These are phyloP conservation scores for Xiphias gladius DNA, from an alignment of 2,113 vertebrate species.

Conservation along the genomic window DNA sequence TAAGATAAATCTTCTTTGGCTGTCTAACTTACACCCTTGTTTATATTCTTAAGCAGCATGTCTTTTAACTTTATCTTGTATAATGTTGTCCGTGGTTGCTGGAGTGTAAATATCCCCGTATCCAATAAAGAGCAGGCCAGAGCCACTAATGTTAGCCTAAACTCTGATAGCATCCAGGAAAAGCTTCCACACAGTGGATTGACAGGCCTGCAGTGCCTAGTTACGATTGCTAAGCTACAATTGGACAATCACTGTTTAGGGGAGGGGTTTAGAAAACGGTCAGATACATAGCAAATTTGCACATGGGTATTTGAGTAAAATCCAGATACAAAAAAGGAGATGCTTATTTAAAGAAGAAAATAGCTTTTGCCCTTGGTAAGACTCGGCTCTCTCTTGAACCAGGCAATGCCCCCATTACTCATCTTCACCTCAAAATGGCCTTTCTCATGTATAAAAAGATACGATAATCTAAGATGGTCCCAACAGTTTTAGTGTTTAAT, in stretches of 20 bases:
- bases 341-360: not conserved
- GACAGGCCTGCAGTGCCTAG: not conserved
- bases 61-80: not conserved
- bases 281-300: not conserved
- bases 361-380: not conserved
- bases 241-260: not conserved
- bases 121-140: too few relatives aligned
- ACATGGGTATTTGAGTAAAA: not conserved
- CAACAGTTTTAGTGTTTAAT: conserved; percentile 50
- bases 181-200: too few relatives aligned
- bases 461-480: conserved; percentile 13
- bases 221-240: too few relatives aligned
- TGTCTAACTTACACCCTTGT: not conserved
- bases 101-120: too few relatives aligned
- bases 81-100: too few relatives aligned
- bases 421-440: conserved; percentile 34
- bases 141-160: too few relatives aligned
- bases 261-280: not conserved
- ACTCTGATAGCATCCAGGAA: too few relatives aligned
- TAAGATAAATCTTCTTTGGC: not conserved
- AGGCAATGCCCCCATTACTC: conserved; percentile 11
- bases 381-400: not conserved
- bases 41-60: too few relatives aligned
- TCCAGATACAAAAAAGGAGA: not conserved
- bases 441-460: conserved; percentile 25